A percentile compares a stretch with the other conserved stretches of the same genome.
Conservation (phyloP, 2,113 vertebrate species). For the Gasterosteus aculeatus region DNA sequence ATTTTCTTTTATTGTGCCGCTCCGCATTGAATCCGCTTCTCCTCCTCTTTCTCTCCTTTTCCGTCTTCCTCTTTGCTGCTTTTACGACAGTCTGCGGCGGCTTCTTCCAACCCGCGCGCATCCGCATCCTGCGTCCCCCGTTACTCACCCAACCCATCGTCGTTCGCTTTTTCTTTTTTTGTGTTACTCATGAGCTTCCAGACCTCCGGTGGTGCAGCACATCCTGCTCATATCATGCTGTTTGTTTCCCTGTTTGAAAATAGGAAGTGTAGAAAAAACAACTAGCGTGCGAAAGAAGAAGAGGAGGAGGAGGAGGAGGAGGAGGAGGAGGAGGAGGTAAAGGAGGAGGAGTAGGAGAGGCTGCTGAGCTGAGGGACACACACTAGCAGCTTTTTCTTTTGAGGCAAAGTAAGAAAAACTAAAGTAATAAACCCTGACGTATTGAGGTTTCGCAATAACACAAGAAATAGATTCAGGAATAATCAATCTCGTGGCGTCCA, state of each 20-base stretch:
- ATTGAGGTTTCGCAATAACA: slow-evolving; percentile 44
- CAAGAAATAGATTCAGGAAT: slow-evolving; percentile 31
- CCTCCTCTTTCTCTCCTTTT: slow-evolving; percentile 38
- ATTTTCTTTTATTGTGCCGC: slow-evolving; percentile 99
- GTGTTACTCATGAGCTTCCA: slow-evolving; percentile 46
- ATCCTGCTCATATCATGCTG: slow-evolving; percentile 76
- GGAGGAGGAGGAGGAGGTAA: background rate
- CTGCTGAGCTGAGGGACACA: slow-evolving; percentile 12
- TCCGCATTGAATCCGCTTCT: slow-evolving; percentile 87
- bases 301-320: slow-evolving; percentile 17
- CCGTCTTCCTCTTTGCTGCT: slow-evolving; percentile 65
- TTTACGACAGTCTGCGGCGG: slow-evolving; percentile 86
- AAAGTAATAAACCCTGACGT: slow-evolving; percentile 36
- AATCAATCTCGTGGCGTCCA: slow-evolving; percentile 27
- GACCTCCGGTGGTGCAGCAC: slow-evolving; percentile 57
- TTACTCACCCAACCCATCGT: slow-evolving; percentile 63
- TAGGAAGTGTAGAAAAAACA: slow-evolving; percentile 64
- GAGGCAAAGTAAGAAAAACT: slow-evolving; percentile 36
- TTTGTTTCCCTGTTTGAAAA: slow-evolving; percentile 78
- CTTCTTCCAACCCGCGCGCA: slow-evolving; percentile 29
- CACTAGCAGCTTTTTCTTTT: background rate
- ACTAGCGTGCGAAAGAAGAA: slow-evolving; percentile 52
- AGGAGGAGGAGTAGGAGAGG: background rate
- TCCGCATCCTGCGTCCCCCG: slow-evolving; percentile 55
- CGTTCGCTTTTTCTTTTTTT: background rate